phyloP scores from a whole-genome alignment of 2,888 invertebrate species.

The Zygaena filipendulae region DNA sequence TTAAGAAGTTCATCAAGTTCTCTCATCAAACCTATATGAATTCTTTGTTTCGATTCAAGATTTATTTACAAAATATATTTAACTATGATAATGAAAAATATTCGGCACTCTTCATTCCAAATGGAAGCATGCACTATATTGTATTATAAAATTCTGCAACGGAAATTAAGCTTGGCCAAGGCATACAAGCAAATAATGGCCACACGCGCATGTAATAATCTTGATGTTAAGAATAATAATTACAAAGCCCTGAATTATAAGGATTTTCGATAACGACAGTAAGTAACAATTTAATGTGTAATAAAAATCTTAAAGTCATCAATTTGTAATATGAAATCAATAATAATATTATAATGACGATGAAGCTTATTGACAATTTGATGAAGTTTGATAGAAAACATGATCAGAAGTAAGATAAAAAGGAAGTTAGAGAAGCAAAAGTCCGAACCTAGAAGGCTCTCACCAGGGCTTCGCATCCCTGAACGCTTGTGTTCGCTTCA shows the following conservation, averaged over 20 bases:
- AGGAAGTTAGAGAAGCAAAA: conserved; percentile 59
- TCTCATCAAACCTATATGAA: no score
- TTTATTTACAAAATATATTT: conserved; percentile 1
- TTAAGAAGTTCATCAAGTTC: conserved; percentile 3
- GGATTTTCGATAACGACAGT: no score
- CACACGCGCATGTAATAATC: conserved; percentile 38
- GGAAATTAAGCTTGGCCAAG: conserved; percentile 58
- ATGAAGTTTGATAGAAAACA: no score
- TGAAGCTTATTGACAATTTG: conserved; percentile 31
- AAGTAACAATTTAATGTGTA: no score
- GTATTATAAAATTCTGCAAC: conserved; percentile 45
- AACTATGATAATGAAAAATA: no score
- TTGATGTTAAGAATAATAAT: no score
- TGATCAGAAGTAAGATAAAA: conserved; percentile 36
- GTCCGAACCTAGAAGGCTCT: conserved; percentile 67
- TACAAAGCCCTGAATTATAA: no score
- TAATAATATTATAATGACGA: conserved; percentile 21
- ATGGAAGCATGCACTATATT: conserved; percentile 50
- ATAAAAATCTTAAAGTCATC: no score
- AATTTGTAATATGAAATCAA: no score
- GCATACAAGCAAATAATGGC: conserved; percentile 56
- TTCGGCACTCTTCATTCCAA: conserved; percentile 1
- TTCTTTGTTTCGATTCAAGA: not conserved
- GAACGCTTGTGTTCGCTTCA: conserved; percentile 66
- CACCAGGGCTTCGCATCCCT: conserved; percentile 70